Base-by-base conservation (phyloP, 2,113 vertebrate species). In the Nettapus auritus region DNA sequence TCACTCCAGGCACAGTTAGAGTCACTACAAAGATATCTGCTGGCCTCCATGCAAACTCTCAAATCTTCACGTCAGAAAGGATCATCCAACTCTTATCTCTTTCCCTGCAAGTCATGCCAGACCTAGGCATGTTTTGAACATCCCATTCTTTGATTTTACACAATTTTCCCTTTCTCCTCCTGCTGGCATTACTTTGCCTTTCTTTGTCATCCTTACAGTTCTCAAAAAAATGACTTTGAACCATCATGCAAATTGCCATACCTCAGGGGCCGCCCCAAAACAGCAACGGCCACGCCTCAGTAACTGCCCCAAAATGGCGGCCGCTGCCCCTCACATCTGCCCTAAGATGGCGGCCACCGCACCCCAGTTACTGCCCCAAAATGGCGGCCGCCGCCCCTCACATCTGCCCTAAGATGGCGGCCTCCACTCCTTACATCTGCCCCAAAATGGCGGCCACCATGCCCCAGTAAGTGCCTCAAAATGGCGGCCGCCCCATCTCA, bases 281-380 rank as follows among this genome's bases (percentile, higher is more conserved):
- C n/a, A 28, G 44, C 3, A 1, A 46, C 20, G 3, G 0, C 26
- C 3, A 42, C 31, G 8, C 19, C 38, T 52, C 53, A 56, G 31
- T 8, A 17, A 23, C 63, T 3, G 19, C 19, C 11, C 17, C 64
- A 63, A 50, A 9, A 64, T 38, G 42, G 57, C 4, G 1, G 60
- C 23, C 4, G 0, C 14, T 3, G 33, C 38, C 19, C 11, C 29
- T 60, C n/a, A 60, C 6, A 9, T 12, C 56, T 3, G 13, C 36
- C 20, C 9, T 56, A 71, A 64, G 8, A 70, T 53, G 44, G 66
- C 3, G 1, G 69, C 19, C 4, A 0, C 14, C 2, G 36, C 34
- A 14, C 19, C 38, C 17, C 23, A 26, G 34, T 22, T 5, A 14
- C 70, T 1, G 17, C 46, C 25, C 13, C 59, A 66, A 66, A 8